Evolutionary conservation across 2,888 invertebrate species (phyloP).

Genomic region (Catocala sponsa): DNA sequence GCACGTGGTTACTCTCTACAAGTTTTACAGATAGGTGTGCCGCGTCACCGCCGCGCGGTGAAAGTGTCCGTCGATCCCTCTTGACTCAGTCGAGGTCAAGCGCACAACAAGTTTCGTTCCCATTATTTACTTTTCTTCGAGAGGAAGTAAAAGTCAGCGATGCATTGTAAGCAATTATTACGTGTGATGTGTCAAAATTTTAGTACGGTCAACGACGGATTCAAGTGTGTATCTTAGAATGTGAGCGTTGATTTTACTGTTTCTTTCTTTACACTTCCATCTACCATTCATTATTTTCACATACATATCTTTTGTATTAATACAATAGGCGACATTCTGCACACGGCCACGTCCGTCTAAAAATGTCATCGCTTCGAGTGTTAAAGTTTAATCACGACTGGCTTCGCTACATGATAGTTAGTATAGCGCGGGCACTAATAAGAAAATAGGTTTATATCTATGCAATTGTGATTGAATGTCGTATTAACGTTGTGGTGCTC

Average conservation of each 20-base stretch:
- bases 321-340: conserved; percentile 10
- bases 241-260: conserved; percentile 16
- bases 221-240: conserved; percentile 1
- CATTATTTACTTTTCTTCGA: conserved; percentile 70
- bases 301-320: conserved; percentile 25
- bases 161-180: conserved; percentile 38
- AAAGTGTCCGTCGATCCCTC: conserved; percentile 73
- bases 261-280: conserved; percentile 15
- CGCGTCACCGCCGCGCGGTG: conserved; percentile 59
- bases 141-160: conserved; percentile 75
- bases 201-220: conserved; percentile 9
- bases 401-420: too few species aligned
- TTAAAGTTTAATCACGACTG: too few species aligned
- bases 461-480: conserved; percentile 5
- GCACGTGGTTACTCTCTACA: conserved; percentile 19
- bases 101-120: conserved; percentile 74
- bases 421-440: too few species aligned
- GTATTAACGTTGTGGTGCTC: conserved; percentile 1
- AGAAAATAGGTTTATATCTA: conserved; percentile 17
- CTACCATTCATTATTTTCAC: conserved; percentile 19
- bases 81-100: conserved; percentile 73
- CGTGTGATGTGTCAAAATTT: conserved; percentile 26
- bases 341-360: conserved; percentile 3
- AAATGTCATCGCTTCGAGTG: not conserved
- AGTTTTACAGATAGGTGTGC: conserved; percentile 32